Base-by-base conservation (phyloP, 2,113 vertebrate genomes). In the Dunckerocampus dactyliophorus region DNA sequence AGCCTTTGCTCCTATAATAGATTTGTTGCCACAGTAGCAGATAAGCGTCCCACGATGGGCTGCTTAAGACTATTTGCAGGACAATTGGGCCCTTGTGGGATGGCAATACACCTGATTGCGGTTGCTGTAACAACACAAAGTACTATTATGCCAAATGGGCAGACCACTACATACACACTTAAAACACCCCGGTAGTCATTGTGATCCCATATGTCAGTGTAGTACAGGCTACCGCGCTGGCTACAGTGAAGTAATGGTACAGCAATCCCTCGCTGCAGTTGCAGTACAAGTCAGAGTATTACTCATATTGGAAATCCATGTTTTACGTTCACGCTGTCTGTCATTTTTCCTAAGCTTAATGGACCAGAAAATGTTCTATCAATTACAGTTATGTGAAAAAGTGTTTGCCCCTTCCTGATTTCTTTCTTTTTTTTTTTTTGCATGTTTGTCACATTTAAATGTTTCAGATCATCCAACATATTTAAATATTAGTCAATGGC, bases 281-380 rank as follows among this genome's bases (percentile, higher is more conserved):
- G 47, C n/a, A n/a, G 58, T 12, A 13, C 63, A 63, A 13, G 39
- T 43, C 39, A 3, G 12, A 43, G 12, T 14, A 72, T 82, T 77
- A 70, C 55, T 82, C 82, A 75, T 63, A 81, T 80, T 70, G 79
- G 75, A 87, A 86, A 88, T 86, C 85, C 69, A 87, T 87, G 74
- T 75, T 74, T 75, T 69, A 74, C 72, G 67, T 70, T 81, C 59
- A 56, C 39, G 22, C 64, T 43, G 67, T 71, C 69, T 45, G 39
- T 75, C 68, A 83, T 83, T 85, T 80, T 74, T 86, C 76, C 74
- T 65, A 50, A 13, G 52, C 47, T 68, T 75, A 84, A 80, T 77
- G 77, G 77, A 84, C 62, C 76, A 15, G 65, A 77, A 85, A 85
- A 84, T 84, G 82, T 84, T 74, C 45, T 75, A 88, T 87, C 84